These are phyloP conservation scores for Talpa occidentalis DNA, from an alignment of 2,113 vertebrate genomes.

Conservation along the genomic window DNA sequence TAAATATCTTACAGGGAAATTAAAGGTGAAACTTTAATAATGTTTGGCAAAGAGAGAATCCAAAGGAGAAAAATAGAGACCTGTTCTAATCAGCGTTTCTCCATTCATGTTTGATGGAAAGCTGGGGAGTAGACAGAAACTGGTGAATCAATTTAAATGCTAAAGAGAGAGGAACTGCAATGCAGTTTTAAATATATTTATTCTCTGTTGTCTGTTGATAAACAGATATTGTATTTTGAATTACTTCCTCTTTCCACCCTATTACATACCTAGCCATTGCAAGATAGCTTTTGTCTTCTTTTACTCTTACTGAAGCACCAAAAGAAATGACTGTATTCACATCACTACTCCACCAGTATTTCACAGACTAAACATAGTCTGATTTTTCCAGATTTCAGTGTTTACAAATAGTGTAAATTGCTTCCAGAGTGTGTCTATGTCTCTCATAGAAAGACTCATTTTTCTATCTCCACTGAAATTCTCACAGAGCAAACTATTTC, in stretches of 20 bases:
- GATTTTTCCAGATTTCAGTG: constrained; percentile 39
- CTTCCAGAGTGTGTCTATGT: background rate
- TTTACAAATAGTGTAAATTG: constrained; percentile 41
- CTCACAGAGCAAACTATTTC: background rate
- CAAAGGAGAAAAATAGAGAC: constrained; percentile 56
- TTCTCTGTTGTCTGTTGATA: constrained; percentile 29
- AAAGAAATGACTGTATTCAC: constrained; percentile 22
- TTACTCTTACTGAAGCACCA: background rate
- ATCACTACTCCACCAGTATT: background rate
- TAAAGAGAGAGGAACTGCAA: background rate
- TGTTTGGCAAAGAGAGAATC: constrained; percentile 41
- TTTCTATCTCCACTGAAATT: background rate
- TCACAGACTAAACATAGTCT: constrained; percentile 7
- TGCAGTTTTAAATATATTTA: constrained; percentile 38
- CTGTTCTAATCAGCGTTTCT: constrained; percentile 50
- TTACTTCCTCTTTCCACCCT: constrained; percentile 39
- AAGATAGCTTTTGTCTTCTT: background rate
- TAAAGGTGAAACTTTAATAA: constrained; percentile 54
- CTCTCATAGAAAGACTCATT: background rate
- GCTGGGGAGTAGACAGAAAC: constrained; percentile 6
- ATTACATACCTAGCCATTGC: background rate
- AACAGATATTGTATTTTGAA: constrained; percentile 51
- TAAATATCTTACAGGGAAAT: constrained; percentile 50
- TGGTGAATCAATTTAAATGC: constrained; percentile 62
- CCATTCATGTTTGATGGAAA: background rate